Base-by-base conservation (phyloP, 1,140 invertebrate species). In the Pogonus chalceus region DNA sequence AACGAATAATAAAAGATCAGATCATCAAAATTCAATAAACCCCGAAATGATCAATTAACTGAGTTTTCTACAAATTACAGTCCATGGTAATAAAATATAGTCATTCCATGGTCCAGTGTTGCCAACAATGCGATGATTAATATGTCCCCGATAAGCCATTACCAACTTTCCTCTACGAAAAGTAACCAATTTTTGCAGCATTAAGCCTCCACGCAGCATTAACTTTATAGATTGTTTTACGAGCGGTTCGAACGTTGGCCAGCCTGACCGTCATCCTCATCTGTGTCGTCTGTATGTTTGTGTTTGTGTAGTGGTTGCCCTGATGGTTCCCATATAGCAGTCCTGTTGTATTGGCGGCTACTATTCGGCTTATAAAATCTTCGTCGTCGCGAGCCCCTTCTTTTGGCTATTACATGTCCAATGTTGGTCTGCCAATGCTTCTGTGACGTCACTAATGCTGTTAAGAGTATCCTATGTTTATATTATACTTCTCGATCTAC, bases 181-280 rank as follows among this genome's bases (percentile, higher is more conserved):
- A 43, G 37, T 43, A 43, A 43, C 37, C 37, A 43, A 43, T 43
- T 43, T 43, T 43, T 43, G 37, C 3, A 3, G 37, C 37, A 43
- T 43, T 43, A 43, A 9, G 37, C 18, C 18, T 43, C 37, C 18
- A 43, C 18, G 37, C 9, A 3, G 18, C 37, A 43, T 43, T 43
- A 43, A 43, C 37, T 43, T 43, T 43, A 43, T 43, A 43, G 37
- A 43, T 43, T 43, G 37, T 43, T 43, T 43, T 43, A 43, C 37
- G 37, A 43, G 37, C 37, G 18, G 18, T 43, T 43, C 37, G 9
- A 12, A 43, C 37, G 37, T 43, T 43, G 37, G 37, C 37, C 37
- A 43, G 37, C 9, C 37, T 43, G 37, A 7, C 14, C 26, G 26
- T 14, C 7, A 14, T 31, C 26, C 37, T 10, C 37, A 12, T 43